Evolutionary conservation across 2,888 invertebrate genomes (phyloP), one percentile per base, ranked within the genome.

Genomic region (Fissipunctia ypsillon): DNA sequence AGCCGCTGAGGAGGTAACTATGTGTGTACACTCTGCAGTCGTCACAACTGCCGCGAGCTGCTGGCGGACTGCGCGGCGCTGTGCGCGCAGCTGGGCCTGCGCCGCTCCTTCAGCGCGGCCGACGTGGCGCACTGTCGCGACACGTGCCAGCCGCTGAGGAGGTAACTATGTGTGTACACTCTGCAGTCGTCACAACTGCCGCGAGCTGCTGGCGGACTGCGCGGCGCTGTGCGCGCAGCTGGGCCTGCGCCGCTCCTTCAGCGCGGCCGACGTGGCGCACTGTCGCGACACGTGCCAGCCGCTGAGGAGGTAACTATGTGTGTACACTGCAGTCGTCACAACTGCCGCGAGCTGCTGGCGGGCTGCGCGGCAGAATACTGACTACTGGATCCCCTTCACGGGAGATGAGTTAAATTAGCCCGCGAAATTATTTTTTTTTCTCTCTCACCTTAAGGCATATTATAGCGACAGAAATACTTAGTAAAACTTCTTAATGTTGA

Each of bases 221-320:
- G 98, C 98, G 0, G 98, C 97, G 12, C 96, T 98, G 41, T 98
- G 98, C 64, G 97, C 98, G 0, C 98, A 97, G 67, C 95, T 98
- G 0, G 98, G 98, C 3, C 96, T 98, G n/a, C 98, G 98, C 64
- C 97, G 98, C 88, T 98, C 98, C 87, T 98, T 98, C 95, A 98
- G 98, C 88, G 98, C 98, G 0, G 97, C 97, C 43, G 98, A 98
- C 90, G 98, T 98, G 28, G 95, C 63, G 96, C 79, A 31, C 81
- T 66, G 56, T 74, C 43, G 70, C 52, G 66, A 78, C 1, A 6
- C 35, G n/a, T n/a, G 71, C 43, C 65, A 70, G 69, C 78, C 88
- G 4, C 84, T 90, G 0, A 69, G 90, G 28, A 85, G 88, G 89
- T 89, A 3, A 0, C 45, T 9, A 1, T 43, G 28, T 61, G 28